Conservation (phyloP, 2,113 vertebrate genomes). For the Garra rufa region DNA sequence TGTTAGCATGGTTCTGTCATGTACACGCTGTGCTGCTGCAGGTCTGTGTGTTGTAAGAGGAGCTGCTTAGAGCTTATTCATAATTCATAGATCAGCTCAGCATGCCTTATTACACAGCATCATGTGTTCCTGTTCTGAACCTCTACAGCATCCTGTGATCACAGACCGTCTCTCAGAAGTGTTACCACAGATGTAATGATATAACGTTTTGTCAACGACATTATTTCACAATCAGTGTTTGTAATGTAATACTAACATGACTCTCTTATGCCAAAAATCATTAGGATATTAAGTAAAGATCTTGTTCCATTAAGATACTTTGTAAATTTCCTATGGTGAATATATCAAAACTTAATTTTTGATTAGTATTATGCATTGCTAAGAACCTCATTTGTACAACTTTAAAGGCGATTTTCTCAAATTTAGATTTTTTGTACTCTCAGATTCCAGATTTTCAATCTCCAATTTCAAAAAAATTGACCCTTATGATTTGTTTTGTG, state of each 20-base stretch:
- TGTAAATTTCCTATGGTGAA: no score
- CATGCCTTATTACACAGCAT: conserved; percentile 38
- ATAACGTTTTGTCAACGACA: background rate
- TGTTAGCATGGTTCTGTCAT: conserved; percentile 15
- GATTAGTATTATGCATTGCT: no score
- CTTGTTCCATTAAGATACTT: no score
- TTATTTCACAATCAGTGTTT: background rate
- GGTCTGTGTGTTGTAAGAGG: conserved; percentile 45
- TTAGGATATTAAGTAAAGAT: no score
- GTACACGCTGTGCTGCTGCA: conserved; percentile 17
- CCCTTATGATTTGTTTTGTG: no score
- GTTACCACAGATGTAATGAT: background rate
- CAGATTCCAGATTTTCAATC: no score
- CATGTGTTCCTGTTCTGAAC: conserved; percentile 3
- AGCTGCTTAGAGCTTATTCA: conserved; percentile 48
- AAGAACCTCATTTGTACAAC: no score
- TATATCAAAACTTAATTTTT: no score
- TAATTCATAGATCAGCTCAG: conserved; percentile 51
- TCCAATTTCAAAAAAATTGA: no score
- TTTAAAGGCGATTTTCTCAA: no score
- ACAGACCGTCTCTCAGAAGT: background rate
- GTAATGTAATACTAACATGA: background rate
- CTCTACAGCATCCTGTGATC: background rate
- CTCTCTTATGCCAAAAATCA: no score
- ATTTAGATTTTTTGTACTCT: no score